Percentiles rank a stretch among this genome's conserved stretches.
Evolutionary conservation across 2,888 invertebrate genomes (phyloP).

Genomic region (Creontiades dilutus): DNA sequence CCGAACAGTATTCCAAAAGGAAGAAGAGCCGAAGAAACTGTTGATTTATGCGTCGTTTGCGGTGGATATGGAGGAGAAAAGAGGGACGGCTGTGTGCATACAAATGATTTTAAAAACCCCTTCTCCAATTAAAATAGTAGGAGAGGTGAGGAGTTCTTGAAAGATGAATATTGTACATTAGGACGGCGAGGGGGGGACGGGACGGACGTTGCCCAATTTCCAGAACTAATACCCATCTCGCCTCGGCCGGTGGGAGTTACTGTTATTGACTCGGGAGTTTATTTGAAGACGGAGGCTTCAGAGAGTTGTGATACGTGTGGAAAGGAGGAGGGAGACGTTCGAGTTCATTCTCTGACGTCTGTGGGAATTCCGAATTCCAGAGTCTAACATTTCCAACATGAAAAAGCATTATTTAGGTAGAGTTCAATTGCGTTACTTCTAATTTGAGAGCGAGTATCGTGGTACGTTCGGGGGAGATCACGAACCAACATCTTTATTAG

Average conservation of each 20-base stretch:
- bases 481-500: too few species aligned
- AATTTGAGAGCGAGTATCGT: too few species aligned
- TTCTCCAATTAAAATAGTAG: conserved; percentile 46
- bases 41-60: conserved; percentile 43
- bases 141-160: conserved; percentile 26
- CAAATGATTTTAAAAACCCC: conserved; percentile 43
- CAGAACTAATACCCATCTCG: conserved; percentile 19
- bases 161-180: conserved; percentile 39
- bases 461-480: too few species aligned
- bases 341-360: too few species aligned
- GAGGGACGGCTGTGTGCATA: conserved; percentile 30
- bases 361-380: too few species aligned
- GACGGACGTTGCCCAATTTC: conserved; percentile 9
- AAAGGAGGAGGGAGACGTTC: too few species aligned
- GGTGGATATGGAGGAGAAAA: conserved; percentile 46
- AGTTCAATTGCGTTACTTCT: too few species aligned
- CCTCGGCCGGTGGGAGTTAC: conserved; percentile 3
- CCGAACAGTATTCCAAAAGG: conserved; percentile 28
- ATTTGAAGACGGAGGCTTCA: neutral
- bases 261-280: conserved; percentile 36
- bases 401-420: too few species aligned
- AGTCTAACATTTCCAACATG: too few species aligned
- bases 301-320: too few species aligned
- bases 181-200: neutral
- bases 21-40: conserved; percentile 18